These are phyloP conservation scores for Epinephelus coioides DNA, from an alignment of 2,797 vertebrate genomes.

Conservation along the genomic window DNA sequence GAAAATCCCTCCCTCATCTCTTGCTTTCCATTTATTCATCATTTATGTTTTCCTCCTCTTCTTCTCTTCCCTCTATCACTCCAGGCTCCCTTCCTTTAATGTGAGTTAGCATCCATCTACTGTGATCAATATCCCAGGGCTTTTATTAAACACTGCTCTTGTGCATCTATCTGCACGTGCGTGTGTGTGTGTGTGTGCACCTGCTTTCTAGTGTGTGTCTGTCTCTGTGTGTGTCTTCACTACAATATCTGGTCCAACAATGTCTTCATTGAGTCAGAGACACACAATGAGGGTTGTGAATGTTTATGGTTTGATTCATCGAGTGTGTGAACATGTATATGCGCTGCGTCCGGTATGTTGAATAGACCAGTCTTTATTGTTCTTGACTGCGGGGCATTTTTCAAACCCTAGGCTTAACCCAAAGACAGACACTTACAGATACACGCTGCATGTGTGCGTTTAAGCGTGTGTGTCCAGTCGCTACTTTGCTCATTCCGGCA, in stretches of 20 bases:
- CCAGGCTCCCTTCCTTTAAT: constrained; percentile 63
- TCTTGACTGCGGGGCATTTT: constrained; percentile 52
- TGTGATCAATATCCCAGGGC: constrained; percentile 80
- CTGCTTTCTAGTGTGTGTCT: background rate
- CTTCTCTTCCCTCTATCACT: constrained; percentile 41
- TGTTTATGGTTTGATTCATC: constrained; percentile 58
- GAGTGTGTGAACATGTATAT: constrained; percentile 24
- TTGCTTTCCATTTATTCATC: constrained; percentile 54
- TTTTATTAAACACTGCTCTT: constrained; percentile 83
- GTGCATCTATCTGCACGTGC: constrained; percentile 45
- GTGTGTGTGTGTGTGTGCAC: constrained; percentile 21
- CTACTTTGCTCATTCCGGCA: constrained; percentile 46
- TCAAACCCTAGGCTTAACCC: constrained; percentile 41
- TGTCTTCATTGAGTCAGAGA: constrained; percentile 68
- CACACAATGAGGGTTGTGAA: constrained; percentile 33
- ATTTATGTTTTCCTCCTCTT: constrained; percentile 42
- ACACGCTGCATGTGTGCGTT: background rate
- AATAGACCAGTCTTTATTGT: constrained; percentile 63
- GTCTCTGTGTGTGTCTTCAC: constrained; percentile 26
- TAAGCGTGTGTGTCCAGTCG: constrained; percentile 32
- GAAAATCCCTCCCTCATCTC: constrained; percentile 47
- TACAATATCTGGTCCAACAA: constrained; percentile 53
- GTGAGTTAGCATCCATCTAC: constrained; percentile 78
- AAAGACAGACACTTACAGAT: constrained; percentile 26
- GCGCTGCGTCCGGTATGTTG: constrained; percentile 37